Evolutionary conservation across 2,888 invertebrate species (phyloP), one percentile per base, ranked within the genome.

Genomic region (Pyrrhia umbra): DNA sequence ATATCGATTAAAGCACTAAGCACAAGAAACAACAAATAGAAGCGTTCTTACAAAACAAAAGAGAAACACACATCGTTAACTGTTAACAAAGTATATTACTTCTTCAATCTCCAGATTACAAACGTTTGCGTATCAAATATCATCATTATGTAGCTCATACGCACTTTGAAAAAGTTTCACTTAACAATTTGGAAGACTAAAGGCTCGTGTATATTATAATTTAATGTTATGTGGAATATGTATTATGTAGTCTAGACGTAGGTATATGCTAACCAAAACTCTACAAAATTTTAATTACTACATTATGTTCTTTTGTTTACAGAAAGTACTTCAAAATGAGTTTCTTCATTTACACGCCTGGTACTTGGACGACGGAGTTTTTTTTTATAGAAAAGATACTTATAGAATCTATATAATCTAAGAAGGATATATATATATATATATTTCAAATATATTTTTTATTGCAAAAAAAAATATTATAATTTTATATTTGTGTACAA

Each of bases 1-100:
- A 46, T 40, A 50, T 40, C 52, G 30, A 58, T 56, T 49, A 43
- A 59, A 63, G 23, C 56, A 23, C 43, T 43, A 55, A 54, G 34
- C 37, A n/a, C n/a, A 5, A 52, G 50, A 56, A 18, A 23, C 30
- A 27, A 45, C 18, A 63, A 69, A 8, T 6, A 46, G 9, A 23
- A 63, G 43, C 18, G 6, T 54, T 54, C 40, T 59, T 6, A 42
- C 10, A 40, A 43, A 55, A 68, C 54, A 68, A 74, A 56, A 39
- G 18, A 45, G 40, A 58, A 34, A 55, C 47, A 49, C 51, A 47
- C 42, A 59, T 61, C 58, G 47, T 66, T 61, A 74, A 25, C 58
- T 61, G 47, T 66, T 61, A 76, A 25, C 58, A 63, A 66, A 76
- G 49, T 71, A 43, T 23, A 56, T 52, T 68, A 43, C 45, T 70